phyloP scores from a whole-genome alignment of 2,888 invertebrate species.

The Pyrocoelia pectoralis region DNA sequence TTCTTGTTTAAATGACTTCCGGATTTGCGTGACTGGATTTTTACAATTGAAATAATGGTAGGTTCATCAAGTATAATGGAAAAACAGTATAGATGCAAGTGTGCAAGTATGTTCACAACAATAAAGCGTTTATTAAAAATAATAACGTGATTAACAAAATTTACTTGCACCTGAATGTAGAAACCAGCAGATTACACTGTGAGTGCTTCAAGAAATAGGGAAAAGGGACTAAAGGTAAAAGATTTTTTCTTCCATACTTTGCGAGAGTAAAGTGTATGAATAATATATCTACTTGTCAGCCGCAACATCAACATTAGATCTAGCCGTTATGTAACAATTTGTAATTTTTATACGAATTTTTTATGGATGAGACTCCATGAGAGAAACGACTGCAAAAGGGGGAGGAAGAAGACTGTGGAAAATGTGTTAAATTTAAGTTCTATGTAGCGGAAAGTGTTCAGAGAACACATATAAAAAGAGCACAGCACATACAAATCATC shows the following conservation, averaged over 20 bases:
- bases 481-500: constrained; percentile 52
- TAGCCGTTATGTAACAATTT: background rate
- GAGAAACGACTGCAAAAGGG: background rate
- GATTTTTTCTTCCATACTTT: background rate
- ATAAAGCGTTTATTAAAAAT: too few species aligned
- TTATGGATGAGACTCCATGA: background rate
- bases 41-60: too few species aligned
- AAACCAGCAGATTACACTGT: too few species aligned
- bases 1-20: too few species aligned
- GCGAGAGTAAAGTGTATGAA: background rate
- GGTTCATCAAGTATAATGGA: too few species aligned
- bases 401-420: constrained; percentile 34
- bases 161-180: too few species aligned
- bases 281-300: background rate
- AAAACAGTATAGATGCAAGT: too few species aligned
- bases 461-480: constrained; percentile 49
- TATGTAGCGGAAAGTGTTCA: constrained; percentile 50
- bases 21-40: too few species aligned
- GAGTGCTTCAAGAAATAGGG: too few species aligned
- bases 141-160: too few species aligned
- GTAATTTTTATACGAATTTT: constrained; percentile 1
- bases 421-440: constrained; percentile 52
- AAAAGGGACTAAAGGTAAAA: background rate
- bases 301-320: background rate
- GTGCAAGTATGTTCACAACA: too few species aligned